A percentile compares a stretch with the other conserved stretches of the same genome.
phyloP scores from a whole-genome alignment of 2,113 vertebrate species.

The Coryphaenoides rupestris region DNA sequence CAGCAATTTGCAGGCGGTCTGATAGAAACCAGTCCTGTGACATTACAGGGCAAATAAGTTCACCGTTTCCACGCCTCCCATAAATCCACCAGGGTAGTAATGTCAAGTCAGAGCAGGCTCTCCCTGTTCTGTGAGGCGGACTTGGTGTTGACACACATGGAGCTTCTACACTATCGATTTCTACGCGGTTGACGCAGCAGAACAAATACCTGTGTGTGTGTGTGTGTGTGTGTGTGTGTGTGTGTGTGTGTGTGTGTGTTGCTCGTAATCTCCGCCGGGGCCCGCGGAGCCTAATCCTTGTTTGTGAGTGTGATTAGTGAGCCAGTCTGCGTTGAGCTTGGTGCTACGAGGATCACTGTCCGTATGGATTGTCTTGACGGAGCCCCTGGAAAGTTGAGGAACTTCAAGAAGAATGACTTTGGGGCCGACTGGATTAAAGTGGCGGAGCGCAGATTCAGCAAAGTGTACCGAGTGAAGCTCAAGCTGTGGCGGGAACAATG shows the following conservation, averaged over 20 bases:
- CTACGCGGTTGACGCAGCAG: no score
- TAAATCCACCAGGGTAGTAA: constrained; percentile 3
- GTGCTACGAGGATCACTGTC: constrained; percentile 19
- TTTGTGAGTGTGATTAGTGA: constrained; percentile 37
- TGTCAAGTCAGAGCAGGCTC: constrained; percentile 10
- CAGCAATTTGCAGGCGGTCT: constrained; percentile 1
- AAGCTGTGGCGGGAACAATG: constrained; percentile 72
- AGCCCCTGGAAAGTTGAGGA: constrained; percentile 34
- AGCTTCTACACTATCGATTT: no score
- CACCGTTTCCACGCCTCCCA: constrained; percentile 41
- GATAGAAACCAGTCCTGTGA: constrained; percentile 51
- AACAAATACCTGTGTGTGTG: no score
- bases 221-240: no score
- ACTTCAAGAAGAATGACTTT: constrained; percentile 79
- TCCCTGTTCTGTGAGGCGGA: constrained; percentile 1
- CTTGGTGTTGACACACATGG: constrained; percentile 2
- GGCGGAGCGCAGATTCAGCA: constrained; percentile 75
- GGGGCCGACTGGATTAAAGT: constrained; percentile 77
- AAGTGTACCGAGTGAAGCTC: constrained; percentile 80
- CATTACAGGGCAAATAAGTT: constrained; percentile 59
- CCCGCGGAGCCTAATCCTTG: constrained; percentile 33
- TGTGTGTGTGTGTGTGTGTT: no score
- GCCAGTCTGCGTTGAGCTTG: neutral
- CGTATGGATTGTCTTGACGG: constrained; percentile 39
- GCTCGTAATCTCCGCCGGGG: no score